A percentile compares a stretch with the other conserved stretches of the same genome.
These are phyloP conservation scores for Drosophila acutilabella DNA, from an alignment of 2,888 invertebrate genomes.

Conservation along the genomic window DNA sequence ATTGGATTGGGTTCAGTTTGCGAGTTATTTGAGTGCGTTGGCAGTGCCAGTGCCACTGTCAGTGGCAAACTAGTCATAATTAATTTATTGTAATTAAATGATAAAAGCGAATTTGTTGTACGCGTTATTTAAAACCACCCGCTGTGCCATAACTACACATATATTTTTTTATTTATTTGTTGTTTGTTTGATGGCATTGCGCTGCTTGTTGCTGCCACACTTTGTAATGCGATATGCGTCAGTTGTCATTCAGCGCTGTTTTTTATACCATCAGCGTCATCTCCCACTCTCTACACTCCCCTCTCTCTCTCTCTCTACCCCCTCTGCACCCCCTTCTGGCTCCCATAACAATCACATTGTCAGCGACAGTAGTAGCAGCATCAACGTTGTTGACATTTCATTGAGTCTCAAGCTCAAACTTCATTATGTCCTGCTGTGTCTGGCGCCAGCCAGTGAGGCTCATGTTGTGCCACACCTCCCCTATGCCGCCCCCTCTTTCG, in stretches of 20 bases:
- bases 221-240: slow-evolving; percentile 58
- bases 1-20: slow-evolving; percentile 33
- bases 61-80: slow-evolving; percentile 59
- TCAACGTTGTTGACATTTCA: slow-evolving; percentile 78
- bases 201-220: slow-evolving; percentile 42
- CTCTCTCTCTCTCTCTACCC: not conserved
- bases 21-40: slow-evolving; percentile 6
- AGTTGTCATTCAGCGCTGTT: slow-evolving; percentile 34
- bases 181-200: not conserved
- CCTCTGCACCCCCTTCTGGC: not conserved
- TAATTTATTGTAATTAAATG: slow-evolving; percentile 78
- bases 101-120: slow-evolving; percentile 38
- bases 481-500: slow-evolving; percentile 1
- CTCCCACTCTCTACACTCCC: not conserved
- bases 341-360: slow-evolving; percentile 9
- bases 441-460: slow-evolving; percentile 66
- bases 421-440: slow-evolving; percentile 80
- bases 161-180: slow-evolving; percentile 1
- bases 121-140: slow-evolving; percentile 2
- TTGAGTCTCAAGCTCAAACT: slow-evolving; percentile 79
- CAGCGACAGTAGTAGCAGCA: slow-evolving; percentile 17
- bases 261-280: slow-evolving; percentile 21
- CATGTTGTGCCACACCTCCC: slow-evolving; percentile 59
- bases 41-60: slow-evolving; percentile 13
- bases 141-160: slow-evolving; percentile 9